Base-by-base conservation (phyloP, 1,140 invertebrate genomes). In the Neodiprion virginianus region DNA sequence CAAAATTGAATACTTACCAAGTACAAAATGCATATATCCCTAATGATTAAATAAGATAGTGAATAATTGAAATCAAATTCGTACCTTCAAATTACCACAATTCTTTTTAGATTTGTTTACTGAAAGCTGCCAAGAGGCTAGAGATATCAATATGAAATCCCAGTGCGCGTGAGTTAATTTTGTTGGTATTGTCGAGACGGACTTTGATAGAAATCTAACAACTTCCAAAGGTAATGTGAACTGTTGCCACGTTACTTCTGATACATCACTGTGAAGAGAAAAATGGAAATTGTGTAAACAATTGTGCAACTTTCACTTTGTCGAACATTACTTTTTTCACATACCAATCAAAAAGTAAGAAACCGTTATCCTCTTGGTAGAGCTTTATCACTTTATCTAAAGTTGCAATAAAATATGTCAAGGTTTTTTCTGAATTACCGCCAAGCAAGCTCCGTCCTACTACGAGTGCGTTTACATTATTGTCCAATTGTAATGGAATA, bases 101-200 rank as follows among this genome's bases (percentile, higher is more conserved):
- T 86, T 74, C 49, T 80, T 66, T 61, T 85, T 84, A 0, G 87
- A 90, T 74, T 89, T 90, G 23, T 84, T 86, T 11, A 91, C 79
- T 73, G 80, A 89, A 7, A 83, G 77, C 66, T 91, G 88, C 93
- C 93, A 94, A 3, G 90, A 89, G 10, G 90, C 89, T 1, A 93
- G 79, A n/a, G 89, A 91, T 78, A 94, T 91, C 11, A 93, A 85
- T 68, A 92, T 89, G 72, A 91, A 90, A 84, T 94, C 93, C 93
- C 93, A 94, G 61, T 91, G 88, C 70, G 84, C 83, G 10, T 82
- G 78, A 14, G 79, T 86, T 23, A 92, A 78, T 75, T 86, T 82
- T 23, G 82, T 79, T 0, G 91, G 88, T 76, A 83, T 77, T 73
- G 75, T 80, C 48, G 72, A 79, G 2, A 87, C 74, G 28, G 87